A percentile compares a stretch with the other conserved stretches of the same genome.
Evolutionary conservation across 2,888 invertebrate species (phyloP).

Genomic region (Dascillus cervinus): DNA sequence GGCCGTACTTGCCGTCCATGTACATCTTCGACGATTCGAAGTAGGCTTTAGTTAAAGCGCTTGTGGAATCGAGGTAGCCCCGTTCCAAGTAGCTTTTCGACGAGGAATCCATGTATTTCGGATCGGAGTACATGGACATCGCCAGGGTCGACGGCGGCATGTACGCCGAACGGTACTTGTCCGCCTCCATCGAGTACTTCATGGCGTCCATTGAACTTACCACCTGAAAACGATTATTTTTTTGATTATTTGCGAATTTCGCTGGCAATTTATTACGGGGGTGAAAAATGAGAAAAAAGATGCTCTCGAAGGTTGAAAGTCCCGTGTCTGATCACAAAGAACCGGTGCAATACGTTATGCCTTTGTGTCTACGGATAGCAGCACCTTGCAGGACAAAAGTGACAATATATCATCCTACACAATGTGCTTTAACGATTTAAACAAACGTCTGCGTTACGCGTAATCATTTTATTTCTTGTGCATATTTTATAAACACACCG

Average conservation of each 20-base stretch:
- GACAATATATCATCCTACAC: constrained; percentile 41
- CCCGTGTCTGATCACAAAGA: constrained; percentile 35
- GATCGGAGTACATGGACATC: constrained; percentile 66
- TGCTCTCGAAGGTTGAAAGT: constrained; percentile 29
- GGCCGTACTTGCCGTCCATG: constrained; percentile 52
- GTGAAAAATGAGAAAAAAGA: neutral
- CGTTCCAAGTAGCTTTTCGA: constrained; percentile 53
- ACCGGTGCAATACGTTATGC: constrained; percentile 39
- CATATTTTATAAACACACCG: constrained; percentile 25
- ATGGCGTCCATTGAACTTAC: constrained; percentile 69
- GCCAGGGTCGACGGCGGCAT: constrained; percentile 55
- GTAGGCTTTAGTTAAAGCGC: constrained; percentile 64
- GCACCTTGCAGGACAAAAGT: constrained; percentile 40
- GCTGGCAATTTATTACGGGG: neutral
- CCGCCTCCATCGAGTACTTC: constrained; percentile 71
- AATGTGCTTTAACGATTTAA: constrained; percentile 42
- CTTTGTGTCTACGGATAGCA: constrained; percentile 37
- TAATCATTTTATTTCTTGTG: constrained; percentile 27
- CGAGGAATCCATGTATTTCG: constrained; percentile 54
- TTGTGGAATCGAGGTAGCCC: constrained; percentile 59
- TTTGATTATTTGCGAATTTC: neutral
- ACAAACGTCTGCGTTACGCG: constrained; percentile 41
- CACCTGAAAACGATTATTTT: constrained; percentile 52
- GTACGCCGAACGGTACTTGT: constrained; percentile 66
- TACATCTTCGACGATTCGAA: constrained; percentile 62